Evolutionary conservation across 2,888 invertebrate species (phyloP).

Genomic region (Drosophila stalkeri): DNA sequence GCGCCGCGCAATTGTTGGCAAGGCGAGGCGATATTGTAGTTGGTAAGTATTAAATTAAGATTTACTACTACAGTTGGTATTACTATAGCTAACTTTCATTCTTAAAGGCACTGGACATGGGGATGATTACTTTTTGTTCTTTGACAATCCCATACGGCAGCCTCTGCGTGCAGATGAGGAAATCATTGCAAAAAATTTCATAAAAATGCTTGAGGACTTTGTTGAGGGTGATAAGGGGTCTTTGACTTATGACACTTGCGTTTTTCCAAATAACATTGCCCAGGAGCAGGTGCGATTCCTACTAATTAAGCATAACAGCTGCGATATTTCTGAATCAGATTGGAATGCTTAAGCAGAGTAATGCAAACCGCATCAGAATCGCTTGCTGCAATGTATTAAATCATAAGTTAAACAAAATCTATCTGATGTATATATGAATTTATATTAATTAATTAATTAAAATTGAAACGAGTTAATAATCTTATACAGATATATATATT

Average conservation of each 20-base stretch:
- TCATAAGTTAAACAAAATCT: background rate
- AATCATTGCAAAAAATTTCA: background rate
- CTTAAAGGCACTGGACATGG: constrained; percentile 6
- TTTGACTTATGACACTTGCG: constrained; percentile 64
- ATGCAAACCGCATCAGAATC: background rate
- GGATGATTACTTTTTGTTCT: constrained; percentile 1
- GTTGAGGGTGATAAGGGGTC: constrained; percentile 27
- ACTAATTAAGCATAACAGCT: constrained; percentile 57
- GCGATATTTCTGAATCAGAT: constrained; percentile 17
- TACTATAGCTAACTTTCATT: too few relatives aligned
- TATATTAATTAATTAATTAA: background rate
- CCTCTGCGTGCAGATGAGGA: constrained; percentile 5
- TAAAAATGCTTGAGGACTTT: constrained; percentile 75
- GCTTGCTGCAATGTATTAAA: background rate
- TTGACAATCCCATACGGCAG: background rate
- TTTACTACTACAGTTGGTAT: too few relatives aligned
- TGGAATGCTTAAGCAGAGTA: background rate
- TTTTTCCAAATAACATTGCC: constrained; percentile 59
- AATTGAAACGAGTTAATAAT: background rate
- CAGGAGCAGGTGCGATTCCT: constrained; percentile 47
- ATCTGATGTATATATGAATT: background rate
- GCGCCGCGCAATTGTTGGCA: constrained; percentile 55
- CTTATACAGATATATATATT: background rate
- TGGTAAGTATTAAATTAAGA: constrained; percentile 85
- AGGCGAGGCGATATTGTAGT: constrained; percentile 84